Evolutionary conservation across 1,140 invertebrate species (phyloP), one percentile per base, ranked within the genome.

Genomic region (Lordiphosa clarofinis): DNA sequence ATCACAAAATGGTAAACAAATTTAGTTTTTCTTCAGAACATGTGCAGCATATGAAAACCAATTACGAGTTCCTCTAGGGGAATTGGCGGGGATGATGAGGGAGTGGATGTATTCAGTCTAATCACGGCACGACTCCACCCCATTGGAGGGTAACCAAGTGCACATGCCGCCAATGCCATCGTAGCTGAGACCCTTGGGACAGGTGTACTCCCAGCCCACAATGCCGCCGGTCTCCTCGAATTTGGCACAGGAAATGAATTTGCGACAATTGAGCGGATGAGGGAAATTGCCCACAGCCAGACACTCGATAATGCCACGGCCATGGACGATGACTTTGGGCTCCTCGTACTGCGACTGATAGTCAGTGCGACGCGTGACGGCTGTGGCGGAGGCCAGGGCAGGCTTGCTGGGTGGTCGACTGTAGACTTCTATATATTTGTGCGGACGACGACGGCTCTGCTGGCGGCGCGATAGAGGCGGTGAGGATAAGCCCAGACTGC

Each of bases 141-240:
- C 94, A 4, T 93, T 92, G 37, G 75, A 36, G 33, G 70, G 39
- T 1, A 94, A 94, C 95, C 95, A 96, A 87, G 96, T 96, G 82
- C 96, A 97, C 63, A 96, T 96, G 13, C 95, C 95, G 11, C 95
- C 95, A 4, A 96, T 92, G 0, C 95, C 95, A 89, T 97, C 96
- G 86, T 96, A 97, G 53, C 94, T 94, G 0, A 97, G 89, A 19
- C 93, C 94, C 54, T 93, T 93, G 0, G 96, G 95, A 87, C 96
- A 97, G 0, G 95, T 94, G 88, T 96, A 96, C 62, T 96, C 95
- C 92, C 95, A 96, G 2, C 95, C 95, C 0, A 95, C 88, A 0
- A 96, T 91, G 13, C 92, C 90, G 31, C 93, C 93, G 70, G 92
- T 94, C 43, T 95, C 94, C 48, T 76, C 76, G 90, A 95, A 94